A percentile compares a stretch with the other conserved stretches of the same genome.
phyloP scores from a whole-genome alignment of 2,113 vertebrate genomes.

The Clarias gariepinus region DNA sequence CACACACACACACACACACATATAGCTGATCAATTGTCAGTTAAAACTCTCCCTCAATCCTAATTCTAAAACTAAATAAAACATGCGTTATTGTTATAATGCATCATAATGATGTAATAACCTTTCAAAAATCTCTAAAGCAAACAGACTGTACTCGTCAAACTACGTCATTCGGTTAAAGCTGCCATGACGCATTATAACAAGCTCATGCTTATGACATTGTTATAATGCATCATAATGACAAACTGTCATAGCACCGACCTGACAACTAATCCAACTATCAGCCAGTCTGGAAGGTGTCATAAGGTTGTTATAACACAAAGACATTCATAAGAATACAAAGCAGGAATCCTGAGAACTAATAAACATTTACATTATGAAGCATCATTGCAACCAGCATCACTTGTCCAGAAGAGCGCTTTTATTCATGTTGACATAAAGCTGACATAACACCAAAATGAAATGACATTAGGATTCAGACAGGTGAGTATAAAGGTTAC shows the following conservation, averaged over 20 bases:
- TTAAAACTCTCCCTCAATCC: conserved; percentile 32
- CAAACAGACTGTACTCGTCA: background rate
- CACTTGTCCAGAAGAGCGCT: background rate
- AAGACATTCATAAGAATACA: background rate
- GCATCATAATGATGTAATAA: background rate
- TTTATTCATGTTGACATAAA: background rate
- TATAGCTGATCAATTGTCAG: conserved; percentile 36
- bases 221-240: background rate
- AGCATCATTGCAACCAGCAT: background rate
- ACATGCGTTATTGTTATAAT: background rate
- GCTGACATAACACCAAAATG: background rate
- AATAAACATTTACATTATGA: background rate
- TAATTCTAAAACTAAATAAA: background rate
- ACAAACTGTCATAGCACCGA: no score
- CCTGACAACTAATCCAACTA: background rate
- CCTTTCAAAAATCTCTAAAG: background rate
- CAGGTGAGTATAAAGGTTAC: no score
- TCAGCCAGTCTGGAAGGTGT: background rate
- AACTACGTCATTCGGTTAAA: no score
- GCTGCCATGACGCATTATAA: background rate
- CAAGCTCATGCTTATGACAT: background rate
- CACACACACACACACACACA: conserved; percentile 62
- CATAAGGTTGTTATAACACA: background rate
- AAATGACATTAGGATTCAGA: background rate
- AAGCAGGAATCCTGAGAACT: background rate